phyloP scores from a whole-genome alignment of 1,140 invertebrate genomes.

The Centruroides vittatus region DNA sequence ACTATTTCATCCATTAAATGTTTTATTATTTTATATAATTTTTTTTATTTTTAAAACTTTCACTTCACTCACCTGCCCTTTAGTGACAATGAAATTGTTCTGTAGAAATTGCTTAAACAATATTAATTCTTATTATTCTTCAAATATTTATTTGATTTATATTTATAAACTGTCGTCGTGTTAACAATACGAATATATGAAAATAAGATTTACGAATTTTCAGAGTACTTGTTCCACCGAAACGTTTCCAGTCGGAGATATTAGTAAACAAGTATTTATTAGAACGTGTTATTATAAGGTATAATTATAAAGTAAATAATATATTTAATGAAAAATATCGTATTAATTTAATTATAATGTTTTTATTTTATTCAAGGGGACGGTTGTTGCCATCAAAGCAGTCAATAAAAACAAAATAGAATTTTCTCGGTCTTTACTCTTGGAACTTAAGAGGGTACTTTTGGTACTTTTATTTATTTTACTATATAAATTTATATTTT shows the following conservation, averaged over 20 bases:
- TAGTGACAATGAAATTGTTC: too few species aligned
- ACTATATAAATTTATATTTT: too few species aligned
- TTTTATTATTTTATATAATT: too few species aligned
- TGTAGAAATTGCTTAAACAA: too few species aligned
- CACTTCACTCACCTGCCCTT: too few species aligned
- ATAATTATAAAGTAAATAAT: not conserved
- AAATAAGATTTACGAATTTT: not conserved
- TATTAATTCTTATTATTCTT: too few species aligned
- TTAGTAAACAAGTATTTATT: slow-evolving; percentile 13
- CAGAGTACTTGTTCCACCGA: slow-evolving; percentile 18
- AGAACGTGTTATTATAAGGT: slow-evolving; percentile 18
- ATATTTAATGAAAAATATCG: too few species aligned
- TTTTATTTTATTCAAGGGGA: slow-evolving; percentile 31
- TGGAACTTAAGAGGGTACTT: slow-evolving; percentile 72
- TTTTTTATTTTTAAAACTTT: too few species aligned
- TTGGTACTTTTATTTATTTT: not conserved
- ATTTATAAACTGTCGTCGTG: too few species aligned
- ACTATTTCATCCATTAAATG: too few species aligned
- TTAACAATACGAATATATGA: too few species aligned
- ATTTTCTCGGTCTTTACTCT: slow-evolving; percentile 61
- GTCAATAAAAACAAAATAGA: slow-evolving; percentile 61
- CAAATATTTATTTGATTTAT: too few species aligned
- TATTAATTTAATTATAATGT: slow-evolving; percentile 1
- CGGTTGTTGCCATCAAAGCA: slow-evolving; percentile 77
- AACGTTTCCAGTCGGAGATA: slow-evolving; percentile 11